Evolutionary conservation across 2,888 invertebrate species (phyloP).

Genomic region (Antheraea yamamai): DNA sequence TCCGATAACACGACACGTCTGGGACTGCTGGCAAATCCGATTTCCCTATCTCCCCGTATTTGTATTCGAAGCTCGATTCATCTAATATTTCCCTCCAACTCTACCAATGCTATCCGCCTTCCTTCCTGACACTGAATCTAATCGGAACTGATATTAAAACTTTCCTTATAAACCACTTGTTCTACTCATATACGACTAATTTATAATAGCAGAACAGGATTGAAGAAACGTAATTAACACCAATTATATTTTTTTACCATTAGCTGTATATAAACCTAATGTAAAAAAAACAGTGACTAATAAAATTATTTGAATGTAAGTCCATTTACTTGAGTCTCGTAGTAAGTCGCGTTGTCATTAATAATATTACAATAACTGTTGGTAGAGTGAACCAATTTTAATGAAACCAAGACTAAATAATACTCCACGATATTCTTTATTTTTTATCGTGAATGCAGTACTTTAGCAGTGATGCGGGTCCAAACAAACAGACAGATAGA

Average conservation of each 20-base stretch:
- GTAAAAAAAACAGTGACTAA: no score
- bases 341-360: no score
- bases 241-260: neutral
- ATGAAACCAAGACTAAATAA: no score
- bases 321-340: no score
- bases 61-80: constrained; percentile 80
- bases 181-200: constrained; percentile 47
- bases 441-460: no score
- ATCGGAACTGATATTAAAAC: constrained; percentile 83
- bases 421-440: no score
- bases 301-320: no score
- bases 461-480: no score
- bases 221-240: neutral
- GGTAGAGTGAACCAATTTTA: no score
- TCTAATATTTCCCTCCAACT: constrained; percentile 81
- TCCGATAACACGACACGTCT: constrained; percentile 77
- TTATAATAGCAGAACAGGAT: neutral
- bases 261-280: no score
- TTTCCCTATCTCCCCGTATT: constrained; percentile 81
- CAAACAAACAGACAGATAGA: no score
- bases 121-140: constrained; percentile 82
- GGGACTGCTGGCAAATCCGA: constrained; percentile 76
- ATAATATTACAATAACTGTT: no score
- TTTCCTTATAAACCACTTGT: constrained; percentile 69
- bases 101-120: constrained; percentile 76